A percentile compares a stretch with the other conserved stretches of the same genome.
Conservation (phyloP, 2,113 vertebrate species). For the Glareola pratincola region DNA sequence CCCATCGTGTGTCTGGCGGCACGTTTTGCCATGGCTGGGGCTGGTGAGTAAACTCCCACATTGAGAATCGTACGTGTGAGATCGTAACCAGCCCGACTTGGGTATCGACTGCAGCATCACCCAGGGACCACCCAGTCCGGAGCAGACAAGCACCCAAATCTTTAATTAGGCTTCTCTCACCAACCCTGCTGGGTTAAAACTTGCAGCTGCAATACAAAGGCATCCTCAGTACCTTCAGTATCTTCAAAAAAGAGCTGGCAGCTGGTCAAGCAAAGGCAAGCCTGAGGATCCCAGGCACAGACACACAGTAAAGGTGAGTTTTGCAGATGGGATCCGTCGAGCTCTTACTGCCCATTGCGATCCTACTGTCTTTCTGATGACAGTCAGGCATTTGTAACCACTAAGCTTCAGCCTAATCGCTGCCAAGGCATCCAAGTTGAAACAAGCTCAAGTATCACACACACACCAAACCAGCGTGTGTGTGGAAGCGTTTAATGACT, state of each 20-base stretch:
- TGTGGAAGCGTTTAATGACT: not conserved
- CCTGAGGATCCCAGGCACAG: not conserved
- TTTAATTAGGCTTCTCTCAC: not conserved
- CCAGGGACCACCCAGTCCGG: not conserved
- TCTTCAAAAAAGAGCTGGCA: not conserved
- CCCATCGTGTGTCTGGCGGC: not conserved
- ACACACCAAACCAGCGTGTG: not conserved
- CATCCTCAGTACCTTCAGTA: not conserved
- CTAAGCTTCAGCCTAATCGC: not conserved
- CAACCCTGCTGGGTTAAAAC: not conserved
- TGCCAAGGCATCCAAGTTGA: not conserved
- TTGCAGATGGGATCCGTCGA: not conserved
- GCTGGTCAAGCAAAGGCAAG: not conserved
- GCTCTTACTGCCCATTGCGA: not conserved
- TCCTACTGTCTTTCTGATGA: not conserved
- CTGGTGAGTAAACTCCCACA: not conserved
- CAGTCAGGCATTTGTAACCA: not conserved
- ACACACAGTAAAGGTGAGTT: not conserved
- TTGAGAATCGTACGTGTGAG: rapidly evolving
- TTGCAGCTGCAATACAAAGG: not conserved
- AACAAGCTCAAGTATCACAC: not conserved
- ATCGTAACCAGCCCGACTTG: rapidly evolving
- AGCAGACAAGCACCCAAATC: not conserved
- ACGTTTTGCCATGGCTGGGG: not conserved
- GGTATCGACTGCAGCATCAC: not conserved